Evolutionary conservation across 2,797 vertebrate species (phyloP).

Genomic region (Bradypodion ventrale): DNA sequence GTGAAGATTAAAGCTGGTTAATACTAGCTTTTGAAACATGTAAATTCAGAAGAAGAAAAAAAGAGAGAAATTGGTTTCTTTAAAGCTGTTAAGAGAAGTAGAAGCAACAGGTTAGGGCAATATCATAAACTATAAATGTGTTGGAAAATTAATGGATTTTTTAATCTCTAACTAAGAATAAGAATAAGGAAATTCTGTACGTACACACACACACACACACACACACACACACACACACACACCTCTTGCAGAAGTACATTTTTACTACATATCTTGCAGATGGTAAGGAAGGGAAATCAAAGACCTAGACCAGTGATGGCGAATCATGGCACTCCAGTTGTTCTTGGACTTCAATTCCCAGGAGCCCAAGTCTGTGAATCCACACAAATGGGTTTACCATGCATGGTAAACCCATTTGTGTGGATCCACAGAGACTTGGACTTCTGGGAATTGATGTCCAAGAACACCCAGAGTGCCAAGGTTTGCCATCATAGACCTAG

Average conservation of each 20-base stretch:
- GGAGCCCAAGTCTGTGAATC: too few relatives aligned
- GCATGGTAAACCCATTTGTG: too few relatives aligned
- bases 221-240: too few relatives aligned
- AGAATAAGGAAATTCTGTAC: neutral
- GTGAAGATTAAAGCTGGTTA: neutral
- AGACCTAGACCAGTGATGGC: constrained; percentile 14
- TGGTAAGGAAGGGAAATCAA: neutral
- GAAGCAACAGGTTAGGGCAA: neutral
- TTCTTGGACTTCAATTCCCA: too few relatives aligned
- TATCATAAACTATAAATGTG: neutral
- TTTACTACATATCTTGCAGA: constrained; percentile 33
- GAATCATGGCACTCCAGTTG: too few relatives aligned
- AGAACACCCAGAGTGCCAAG: too few relatives aligned
- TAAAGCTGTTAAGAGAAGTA: constrained; percentile 3
- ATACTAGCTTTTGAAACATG: neutral
- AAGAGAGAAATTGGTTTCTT: neutral
- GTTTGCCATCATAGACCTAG: constrained; percentile 15
- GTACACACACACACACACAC: too few relatives aligned
- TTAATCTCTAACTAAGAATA: neutral
- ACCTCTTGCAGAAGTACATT: constrained; percentile 29
- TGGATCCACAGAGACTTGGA: too few relatives aligned
- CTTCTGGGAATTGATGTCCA: too few relatives aligned
- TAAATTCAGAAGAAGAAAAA: neutral
- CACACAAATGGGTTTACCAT: too few relatives aligned
- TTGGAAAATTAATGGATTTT: neutral